These are phyloP conservation scores for Pseudochromis fuscus DNA, from an alignment of 2,797 vertebrate genomes.

Conservation along the genomic window DNA sequence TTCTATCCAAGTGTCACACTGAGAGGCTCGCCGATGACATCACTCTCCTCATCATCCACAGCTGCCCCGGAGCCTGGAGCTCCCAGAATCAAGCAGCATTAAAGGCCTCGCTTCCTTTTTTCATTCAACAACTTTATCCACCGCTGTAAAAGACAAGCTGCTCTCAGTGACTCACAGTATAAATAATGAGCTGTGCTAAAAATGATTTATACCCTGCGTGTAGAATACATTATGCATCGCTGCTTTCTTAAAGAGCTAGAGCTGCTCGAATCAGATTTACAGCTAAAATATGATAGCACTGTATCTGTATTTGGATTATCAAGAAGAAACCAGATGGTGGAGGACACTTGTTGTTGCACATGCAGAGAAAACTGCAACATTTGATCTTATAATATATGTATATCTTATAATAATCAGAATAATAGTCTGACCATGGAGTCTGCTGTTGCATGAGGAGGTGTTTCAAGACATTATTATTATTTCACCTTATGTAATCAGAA, in stretches of 20 bases:
- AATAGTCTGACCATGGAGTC: not conserved
- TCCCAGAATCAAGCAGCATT: constrained; percentile 57
- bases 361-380: constrained; percentile 11
- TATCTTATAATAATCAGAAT: too few relatives aligned
- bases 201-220: constrained; percentile 60
- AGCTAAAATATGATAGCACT: constrained; percentile 18
- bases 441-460: constrained; percentile 5
- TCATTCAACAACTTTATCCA: constrained; percentile 54
- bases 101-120: constrained; percentile 53
- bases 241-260: constrained; percentile 30
- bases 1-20: constrained; percentile 73
- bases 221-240: constrained; percentile 45
- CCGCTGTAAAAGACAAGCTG: constrained; percentile 67
- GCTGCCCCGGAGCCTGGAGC: constrained; percentile 64
- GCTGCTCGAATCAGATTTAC: constrained; percentile 36
- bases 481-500: too few relatives aligned
- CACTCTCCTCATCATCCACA: constrained; percentile 65
- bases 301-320: constrained; percentile 25
- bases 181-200: constrained; percentile 61
- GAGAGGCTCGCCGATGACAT: constrained; percentile 80
- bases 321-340: constrained; percentile 48
- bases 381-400: too few relatives aligned
- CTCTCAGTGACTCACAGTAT: constrained; percentile 49
- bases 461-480: too few relatives aligned
- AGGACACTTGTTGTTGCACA: constrained; percentile 16